Evolutionary conservation across 2,113 vertebrate genomes (phyloP).

Genomic region (Albula goreensis): DNA sequence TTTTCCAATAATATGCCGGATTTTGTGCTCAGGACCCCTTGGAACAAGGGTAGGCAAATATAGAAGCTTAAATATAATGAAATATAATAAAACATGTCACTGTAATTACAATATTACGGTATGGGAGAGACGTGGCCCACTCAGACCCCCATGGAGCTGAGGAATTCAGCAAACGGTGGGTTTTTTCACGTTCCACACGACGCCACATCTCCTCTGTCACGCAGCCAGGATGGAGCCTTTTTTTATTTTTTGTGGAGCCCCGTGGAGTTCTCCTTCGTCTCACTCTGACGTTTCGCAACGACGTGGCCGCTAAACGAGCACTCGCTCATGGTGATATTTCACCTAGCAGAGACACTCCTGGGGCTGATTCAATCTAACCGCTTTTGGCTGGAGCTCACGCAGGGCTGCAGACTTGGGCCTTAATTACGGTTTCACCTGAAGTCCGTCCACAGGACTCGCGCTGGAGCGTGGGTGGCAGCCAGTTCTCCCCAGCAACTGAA

Average conservation of each 20-base stretch:
- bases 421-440: slow-evolving; percentile 52
- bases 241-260: slow-evolving; percentile 46
- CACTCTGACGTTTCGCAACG: slow-evolving; percentile 54
- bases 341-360: slow-evolving; percentile 56
- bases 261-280: slow-evolving; percentile 34
- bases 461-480: background rate
- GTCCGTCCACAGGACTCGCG: background rate
- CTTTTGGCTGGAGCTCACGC: slow-evolving; percentile 32
- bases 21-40: background rate
- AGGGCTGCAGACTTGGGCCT: slow-evolving; percentile 33
- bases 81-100: background rate
- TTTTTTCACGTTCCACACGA: slow-evolving; percentile 59
- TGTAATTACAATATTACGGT: background rate
- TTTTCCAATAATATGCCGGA: background rate
- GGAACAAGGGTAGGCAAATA: background rate
- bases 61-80: background rate
- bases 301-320: slow-evolving; percentile 57
- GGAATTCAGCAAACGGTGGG: slow-evolving; percentile 50
- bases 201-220: slow-evolving; percentile 61
- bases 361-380: slow-evolving; percentile 49
- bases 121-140: background rate
- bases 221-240: slow-evolving; percentile 58
- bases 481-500: background rate
- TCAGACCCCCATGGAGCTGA: slow-evolving; percentile 50
- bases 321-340: slow-evolving; percentile 63